Evolutionary conservation across 2,888 invertebrate genomes (phyloP).

Genomic region (Tipula lateralis): DNA sequence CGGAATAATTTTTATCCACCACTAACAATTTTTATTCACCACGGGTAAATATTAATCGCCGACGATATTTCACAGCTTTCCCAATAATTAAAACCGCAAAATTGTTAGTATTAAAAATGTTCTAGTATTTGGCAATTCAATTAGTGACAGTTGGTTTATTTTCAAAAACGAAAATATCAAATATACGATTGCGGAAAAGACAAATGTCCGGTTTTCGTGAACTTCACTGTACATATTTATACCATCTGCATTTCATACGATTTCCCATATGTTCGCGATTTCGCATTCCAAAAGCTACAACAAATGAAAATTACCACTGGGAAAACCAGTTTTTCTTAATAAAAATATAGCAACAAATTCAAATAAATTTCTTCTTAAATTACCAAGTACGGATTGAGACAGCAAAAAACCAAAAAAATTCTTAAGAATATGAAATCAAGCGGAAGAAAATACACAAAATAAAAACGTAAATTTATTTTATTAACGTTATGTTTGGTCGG

Average conservation of each 20-base stretch:
- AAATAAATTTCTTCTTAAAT: neutral
- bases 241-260: neutral
- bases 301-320: neutral
- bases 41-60: neutral
- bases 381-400: neutral
- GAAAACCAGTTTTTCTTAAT: neutral
- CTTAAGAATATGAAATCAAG: neutral
- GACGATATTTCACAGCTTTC: no score
- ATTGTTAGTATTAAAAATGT: no score
- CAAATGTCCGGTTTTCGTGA: neutral
- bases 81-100: no score
- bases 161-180: no score
- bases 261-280: neutral
- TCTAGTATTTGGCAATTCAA: no score
- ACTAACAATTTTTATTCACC: neutral
- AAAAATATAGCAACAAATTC: neutral
- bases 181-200: neutral
- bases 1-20: neutral
- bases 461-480: neutral
- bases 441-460: neutral
- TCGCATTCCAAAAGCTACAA: neutral
- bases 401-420: neutral
- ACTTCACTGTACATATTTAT: neutral
- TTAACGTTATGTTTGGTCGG: neutral
- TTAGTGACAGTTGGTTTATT: no score